phyloP scores from a whole-genome alignment of 2,113 vertebrate genomes.

The Calidris pygmaea region DNA sequence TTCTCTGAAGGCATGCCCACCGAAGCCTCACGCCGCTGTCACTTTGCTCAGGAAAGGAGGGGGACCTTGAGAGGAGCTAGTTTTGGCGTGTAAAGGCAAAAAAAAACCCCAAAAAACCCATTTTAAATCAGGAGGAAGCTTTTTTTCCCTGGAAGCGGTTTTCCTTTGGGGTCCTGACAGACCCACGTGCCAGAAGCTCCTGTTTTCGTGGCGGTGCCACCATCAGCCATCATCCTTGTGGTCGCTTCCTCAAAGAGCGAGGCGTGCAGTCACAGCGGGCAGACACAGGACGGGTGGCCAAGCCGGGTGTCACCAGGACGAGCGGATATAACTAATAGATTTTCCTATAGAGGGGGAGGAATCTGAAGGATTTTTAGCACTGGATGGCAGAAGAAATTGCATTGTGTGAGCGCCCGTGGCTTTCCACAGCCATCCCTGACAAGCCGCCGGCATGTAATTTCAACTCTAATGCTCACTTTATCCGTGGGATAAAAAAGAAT shows the following conservation, averaged over 20 bases:
- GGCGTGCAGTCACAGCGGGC: neutral
- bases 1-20: neutral
- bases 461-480: conserved; percentile 71
- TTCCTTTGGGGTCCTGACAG: neutral
- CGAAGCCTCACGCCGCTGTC: neutral
- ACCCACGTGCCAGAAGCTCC: neutral
- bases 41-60: neutral
- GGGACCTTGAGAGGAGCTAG: neutral
- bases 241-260: neutral
- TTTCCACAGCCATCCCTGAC: conserved; percentile 39
- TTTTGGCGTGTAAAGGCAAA: neutral
- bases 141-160: neutral
- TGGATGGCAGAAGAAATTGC: neutral
- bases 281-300: neutral
- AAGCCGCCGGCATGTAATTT: conserved; percentile 66
- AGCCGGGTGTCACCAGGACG: too few species aligned
- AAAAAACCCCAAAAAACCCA: fast-evolving
- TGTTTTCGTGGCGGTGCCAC: neutral
- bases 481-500: conserved; percentile 73
- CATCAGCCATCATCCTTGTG: neutral
- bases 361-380: neutral
- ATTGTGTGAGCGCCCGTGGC: neutral
- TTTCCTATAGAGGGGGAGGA: neutral
- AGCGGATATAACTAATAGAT: neutral
- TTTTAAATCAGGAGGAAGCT: neutral